phyloP scores from a whole-genome alignment of 1,140 invertebrate genomes.

The Drosophila pachea region DNA sequence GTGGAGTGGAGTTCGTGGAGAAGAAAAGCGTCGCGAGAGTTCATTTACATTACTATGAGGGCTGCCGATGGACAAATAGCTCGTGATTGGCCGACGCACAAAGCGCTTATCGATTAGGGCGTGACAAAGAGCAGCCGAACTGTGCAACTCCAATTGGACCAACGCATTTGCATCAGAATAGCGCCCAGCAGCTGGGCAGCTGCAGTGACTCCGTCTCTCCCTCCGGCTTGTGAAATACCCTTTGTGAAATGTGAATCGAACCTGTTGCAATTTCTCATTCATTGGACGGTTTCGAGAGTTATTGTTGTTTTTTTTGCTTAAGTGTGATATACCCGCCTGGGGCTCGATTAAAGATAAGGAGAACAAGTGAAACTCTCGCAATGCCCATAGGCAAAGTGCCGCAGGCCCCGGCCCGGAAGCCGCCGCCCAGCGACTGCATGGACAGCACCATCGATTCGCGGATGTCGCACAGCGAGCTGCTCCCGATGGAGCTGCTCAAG shows the following conservation, averaged over 20 bases:
- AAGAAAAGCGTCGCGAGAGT: slow-evolving; percentile 4
- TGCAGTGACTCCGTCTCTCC: slow-evolving; percentile 14
- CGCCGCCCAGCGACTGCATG: slow-evolving; percentile 40
- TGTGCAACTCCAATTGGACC: slow-evolving; percentile 34
- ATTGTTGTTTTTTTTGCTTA: too few relatives aligned
- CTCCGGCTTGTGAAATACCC: slow-evolving; percentile 32
- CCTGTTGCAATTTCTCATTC: slow-evolving; percentile 33
- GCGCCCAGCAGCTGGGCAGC: neutral
- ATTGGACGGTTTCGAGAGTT: neutral
- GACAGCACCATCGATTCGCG: slow-evolving; percentile 60
- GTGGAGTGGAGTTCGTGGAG: neutral
- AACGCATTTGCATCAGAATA: slow-evolving; percentile 48
- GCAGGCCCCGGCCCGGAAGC: slow-evolving; percentile 16
- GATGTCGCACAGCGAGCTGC: slow-evolving; percentile 59
- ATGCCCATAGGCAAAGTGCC: slow-evolving; percentile 63
- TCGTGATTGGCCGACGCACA: slow-evolving; percentile 11
- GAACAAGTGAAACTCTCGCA: slow-evolving; percentile 28
- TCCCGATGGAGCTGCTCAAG: slow-evolving; percentile 73
- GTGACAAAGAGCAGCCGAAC: slow-evolving; percentile 22
- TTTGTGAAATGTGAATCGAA: slow-evolving; percentile 41
- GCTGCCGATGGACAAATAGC: slow-evolving; percentile 1
- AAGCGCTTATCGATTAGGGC: slow-evolving; percentile 22
- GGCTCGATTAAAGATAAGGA: neutral
- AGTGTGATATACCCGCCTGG: too few relatives aligned
- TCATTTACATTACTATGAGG: slow-evolving; percentile 42